A percentile compares a stretch with the other conserved stretches of the same genome.
Evolutionary conservation across 2,888 invertebrate genomes (phyloP).

Genomic region (Amorpha juglandis): DNA sequence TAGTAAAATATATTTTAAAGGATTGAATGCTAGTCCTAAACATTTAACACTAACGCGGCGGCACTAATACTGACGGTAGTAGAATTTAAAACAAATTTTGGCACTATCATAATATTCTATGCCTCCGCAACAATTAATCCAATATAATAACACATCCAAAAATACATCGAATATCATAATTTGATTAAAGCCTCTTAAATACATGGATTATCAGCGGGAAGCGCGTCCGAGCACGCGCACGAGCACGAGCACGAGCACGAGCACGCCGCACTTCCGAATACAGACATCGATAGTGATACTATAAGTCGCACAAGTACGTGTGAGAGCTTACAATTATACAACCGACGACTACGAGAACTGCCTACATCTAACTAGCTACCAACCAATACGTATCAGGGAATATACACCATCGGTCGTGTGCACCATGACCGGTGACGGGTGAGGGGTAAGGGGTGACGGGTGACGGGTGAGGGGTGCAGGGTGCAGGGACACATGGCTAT

Average conservation of each 20-base stretch:
- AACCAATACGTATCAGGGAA: too few species aligned
- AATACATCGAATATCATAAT: slow-evolving; percentile 17
- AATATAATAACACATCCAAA: slow-evolving; percentile 24
- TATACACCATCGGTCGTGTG: too few species aligned
- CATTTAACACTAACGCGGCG: neutral
- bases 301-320: neutral
- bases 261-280: too few species aligned
- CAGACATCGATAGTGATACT: neutral
- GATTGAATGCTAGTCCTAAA: neutral
- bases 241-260: neutral
- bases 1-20: too few species aligned
- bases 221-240: neutral
- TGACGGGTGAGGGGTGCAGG: too few species aligned
- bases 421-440: too few species aligned
- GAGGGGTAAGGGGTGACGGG: too few species aligned
- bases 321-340: neutral
- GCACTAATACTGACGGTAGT: neutral
- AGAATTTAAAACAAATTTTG: neutral
- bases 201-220: neutral
- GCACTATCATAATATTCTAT: neutral
- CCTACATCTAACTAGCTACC: too few species aligned
- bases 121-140: neutral
- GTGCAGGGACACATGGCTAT: too few species aligned
- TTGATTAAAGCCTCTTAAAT: slow-evolving; percentile 13
- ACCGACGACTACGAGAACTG: neutral